phyloP scores from a whole-genome alignment of 2,797 vertebrate genomes.

The Sphaeramia orbicularis region DNA sequence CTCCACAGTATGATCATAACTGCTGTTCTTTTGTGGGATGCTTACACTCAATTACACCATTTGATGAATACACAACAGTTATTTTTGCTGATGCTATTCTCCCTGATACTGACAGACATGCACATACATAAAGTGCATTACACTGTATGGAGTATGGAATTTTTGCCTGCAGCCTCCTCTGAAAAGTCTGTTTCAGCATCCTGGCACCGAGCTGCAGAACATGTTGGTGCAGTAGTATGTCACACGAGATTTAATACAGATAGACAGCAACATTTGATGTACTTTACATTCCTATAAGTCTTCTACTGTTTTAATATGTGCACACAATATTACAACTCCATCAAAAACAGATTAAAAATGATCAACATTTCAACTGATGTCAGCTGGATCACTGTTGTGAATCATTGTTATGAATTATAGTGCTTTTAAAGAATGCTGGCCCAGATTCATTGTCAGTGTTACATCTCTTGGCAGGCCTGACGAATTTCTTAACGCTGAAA shows the following conservation, averaged over 20 bases:
- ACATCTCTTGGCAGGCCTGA: constrained; percentile 3
- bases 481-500: background rate
- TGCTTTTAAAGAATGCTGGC: constrained; percentile 12
- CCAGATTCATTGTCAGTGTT: background rate
- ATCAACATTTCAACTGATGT: background rate
- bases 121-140: constrained; percentile 6
- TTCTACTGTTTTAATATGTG: constrained; percentile 16
- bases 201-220: constrained; percentile 62
- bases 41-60: constrained; percentile 8
- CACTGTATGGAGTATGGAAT: constrained; percentile 52
- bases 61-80: constrained; percentile 1
- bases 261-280: constrained; percentile 47
- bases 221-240: constrained; percentile 68
- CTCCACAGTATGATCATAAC: background rate
- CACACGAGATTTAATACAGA: constrained; percentile 50
- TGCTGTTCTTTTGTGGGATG: background rate
- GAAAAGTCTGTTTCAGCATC: constrained; percentile 52
- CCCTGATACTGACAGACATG: background rate
- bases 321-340: constrained; percentile 9
- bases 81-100: background rate
- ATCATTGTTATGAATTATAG: constrained; percentile 1
- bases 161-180: constrained; percentile 68
- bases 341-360: constrained; percentile 8
- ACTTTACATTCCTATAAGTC: constrained; percentile 39
- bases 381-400: constrained; percentile 2